Evolutionary conservation across 2,888 invertebrate genomes (phyloP).

Genomic region (Adelognathus sp.): DNA sequence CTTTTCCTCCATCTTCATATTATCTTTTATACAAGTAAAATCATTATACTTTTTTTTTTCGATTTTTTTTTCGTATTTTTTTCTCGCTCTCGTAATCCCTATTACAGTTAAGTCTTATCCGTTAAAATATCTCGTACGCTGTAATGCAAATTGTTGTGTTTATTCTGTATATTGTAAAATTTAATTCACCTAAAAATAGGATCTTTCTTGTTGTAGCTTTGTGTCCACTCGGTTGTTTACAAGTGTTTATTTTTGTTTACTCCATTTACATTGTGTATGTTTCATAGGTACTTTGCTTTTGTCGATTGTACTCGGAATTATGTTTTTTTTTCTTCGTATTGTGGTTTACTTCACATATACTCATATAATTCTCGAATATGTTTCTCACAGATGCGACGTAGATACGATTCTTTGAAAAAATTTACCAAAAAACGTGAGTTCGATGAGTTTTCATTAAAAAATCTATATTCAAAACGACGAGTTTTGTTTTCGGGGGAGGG

Average conservation of each 20-base stretch:
- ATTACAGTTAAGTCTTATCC: conserved; percentile 80
- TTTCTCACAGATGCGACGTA: conserved; percentile 48
- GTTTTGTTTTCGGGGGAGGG: conserved; percentile 40
- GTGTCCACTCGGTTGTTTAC: conserved; percentile 73
- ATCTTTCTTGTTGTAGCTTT: conserved; percentile 68
- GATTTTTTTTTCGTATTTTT: conserved; percentile 65
- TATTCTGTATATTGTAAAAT: conserved; percentile 79
- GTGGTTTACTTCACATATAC: conserved; percentile 15
- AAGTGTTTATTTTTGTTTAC: conserved; percentile 64
- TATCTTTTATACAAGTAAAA: conserved; percentile 80
- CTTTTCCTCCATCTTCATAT: too few relatives aligned
- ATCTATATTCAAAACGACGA: conserved; percentile 69
- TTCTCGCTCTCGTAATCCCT: conserved; percentile 73
- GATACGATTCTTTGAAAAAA: conserved; percentile 67
- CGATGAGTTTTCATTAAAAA: conserved; percentile 65
- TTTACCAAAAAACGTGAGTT: conserved; percentile 69
- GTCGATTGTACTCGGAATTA: conserved; percentile 77
- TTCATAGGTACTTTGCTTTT: conserved; percentile 78
- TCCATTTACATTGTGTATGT: conserved; percentile 68
- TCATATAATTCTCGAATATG: conserved; percentile 58
- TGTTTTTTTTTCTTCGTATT: conserved; percentile 39
- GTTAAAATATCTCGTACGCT: conserved; percentile 80
- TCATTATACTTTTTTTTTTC: conserved; percentile 71
- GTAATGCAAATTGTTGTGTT: conserved; percentile 78
- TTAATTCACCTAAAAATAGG: conserved; percentile 79